These are phyloP conservation scores for Pelvicachromis taeniatus DNA, from an alignment of 2,113 vertebrate species.

Conservation along the genomic window DNA sequence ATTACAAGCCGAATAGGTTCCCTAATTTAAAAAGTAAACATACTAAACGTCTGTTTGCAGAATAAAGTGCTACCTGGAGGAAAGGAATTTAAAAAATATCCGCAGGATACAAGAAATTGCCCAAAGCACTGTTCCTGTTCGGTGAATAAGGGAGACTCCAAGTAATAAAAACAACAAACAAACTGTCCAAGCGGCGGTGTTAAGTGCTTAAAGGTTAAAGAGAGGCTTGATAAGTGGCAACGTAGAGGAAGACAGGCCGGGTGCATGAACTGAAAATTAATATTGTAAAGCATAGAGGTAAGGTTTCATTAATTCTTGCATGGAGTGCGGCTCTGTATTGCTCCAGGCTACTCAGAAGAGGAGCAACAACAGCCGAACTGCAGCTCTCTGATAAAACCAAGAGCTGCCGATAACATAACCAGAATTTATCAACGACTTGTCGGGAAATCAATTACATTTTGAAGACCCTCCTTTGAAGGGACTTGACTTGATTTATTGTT, in stretches of 20 bases:
- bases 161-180: not conserved
- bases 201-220: not conserved
- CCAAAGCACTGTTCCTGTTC: not conserved
- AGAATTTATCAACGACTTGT: slow-evolving; percentile 15
- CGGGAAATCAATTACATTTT: slow-evolving; percentile 29
- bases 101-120: not conserved
- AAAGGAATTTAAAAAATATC: not conserved
- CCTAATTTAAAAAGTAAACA: not conserved
- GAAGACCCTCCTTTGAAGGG: not conserved
- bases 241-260: not conserved
- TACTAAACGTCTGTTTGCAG: not conserved
- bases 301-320: not conserved
- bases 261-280: not conserved
- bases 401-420: slow-evolving; percentile 19
- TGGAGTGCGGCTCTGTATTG: not conserved
- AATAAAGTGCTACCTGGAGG: not conserved
- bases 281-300: not conserved
- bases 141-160: not conserved
- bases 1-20: not conserved
- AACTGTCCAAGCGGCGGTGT: not conserved
- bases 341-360: not conserved
- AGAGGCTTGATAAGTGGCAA: not conserved
- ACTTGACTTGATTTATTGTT: not conserved
- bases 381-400: not conserved
- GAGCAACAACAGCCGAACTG: not conserved